Percentiles rank a stretch among this genome's conserved stretches.
Conservation (phyloP, 2,113 vertebrate genomes). For the Toxostoma redivivum region DNA sequence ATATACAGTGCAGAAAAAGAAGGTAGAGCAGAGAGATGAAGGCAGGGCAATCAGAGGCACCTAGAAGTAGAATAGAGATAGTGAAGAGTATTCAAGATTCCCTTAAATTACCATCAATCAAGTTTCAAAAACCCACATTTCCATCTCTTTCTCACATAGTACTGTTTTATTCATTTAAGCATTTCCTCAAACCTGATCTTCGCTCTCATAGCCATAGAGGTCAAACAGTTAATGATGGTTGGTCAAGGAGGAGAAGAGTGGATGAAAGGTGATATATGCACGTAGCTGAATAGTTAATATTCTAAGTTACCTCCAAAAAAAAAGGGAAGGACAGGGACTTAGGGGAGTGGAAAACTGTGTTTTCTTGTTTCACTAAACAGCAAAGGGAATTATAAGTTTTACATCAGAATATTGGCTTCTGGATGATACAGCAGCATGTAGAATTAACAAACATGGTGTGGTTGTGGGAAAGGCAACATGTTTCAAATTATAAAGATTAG, state of each 20-base stretch:
- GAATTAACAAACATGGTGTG: neutral
- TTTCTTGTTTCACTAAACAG: neutral
- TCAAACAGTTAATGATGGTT: neutral
- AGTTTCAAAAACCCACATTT: neutral
- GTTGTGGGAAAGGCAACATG: neutral
- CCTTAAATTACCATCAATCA: neutral
- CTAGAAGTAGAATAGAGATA: neutral
- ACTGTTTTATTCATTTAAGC: neutral
- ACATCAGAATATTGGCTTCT: neutral
- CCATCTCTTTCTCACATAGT: neutral
- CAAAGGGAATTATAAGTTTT: neutral
- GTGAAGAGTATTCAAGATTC: neutral
- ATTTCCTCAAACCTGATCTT: neutral
- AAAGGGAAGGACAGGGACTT: neutral
- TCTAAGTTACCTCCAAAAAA: neutral
- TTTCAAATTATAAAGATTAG: neutral
- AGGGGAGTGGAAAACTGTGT: neutral
- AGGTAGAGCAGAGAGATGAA: neutral
- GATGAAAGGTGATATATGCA: neutral
- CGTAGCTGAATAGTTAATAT: neutral
- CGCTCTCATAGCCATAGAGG: neutral
- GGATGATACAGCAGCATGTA: neutral
- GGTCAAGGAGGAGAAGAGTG: neutral
- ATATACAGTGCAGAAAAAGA: neutral
- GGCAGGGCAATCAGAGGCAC: neutral